Evolutionary conservation across 2,797 vertebrate genomes (phyloP), one percentile per base, ranked within the genome.

Genomic region (Prunella strophiata): DNA sequence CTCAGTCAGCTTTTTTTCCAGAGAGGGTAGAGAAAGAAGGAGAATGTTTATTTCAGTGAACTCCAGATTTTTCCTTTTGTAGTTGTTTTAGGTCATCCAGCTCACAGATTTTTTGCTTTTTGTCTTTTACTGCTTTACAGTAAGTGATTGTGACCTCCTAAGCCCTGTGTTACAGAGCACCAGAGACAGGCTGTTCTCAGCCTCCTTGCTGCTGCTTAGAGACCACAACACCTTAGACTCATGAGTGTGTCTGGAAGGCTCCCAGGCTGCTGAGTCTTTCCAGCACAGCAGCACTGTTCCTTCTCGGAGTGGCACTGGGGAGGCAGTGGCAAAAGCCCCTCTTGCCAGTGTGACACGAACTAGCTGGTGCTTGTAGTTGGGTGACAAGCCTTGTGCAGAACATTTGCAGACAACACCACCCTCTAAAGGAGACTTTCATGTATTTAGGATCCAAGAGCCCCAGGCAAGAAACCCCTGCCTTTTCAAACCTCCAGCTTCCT

Each of bases 381-480:
- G 40, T 84, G 55, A 72, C 67, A 63, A 66, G 54, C 36, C 48
- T 19, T 0, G 1, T 58, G 51, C 29, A 52, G 58, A 86, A 32
- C 36, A 78, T 84, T 72, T 47, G 54, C 62, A 88, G 93, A 58
- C 79, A 88, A 51, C 62, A 94, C 73, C 43, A 94, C 88, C 91
- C 73, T 88, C 90, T 94, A 91, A 95, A 73, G 89, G 88, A 84
- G 83, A 91, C 10, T 84, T 74, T 13, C 32, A 27, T 68, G 6
- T 70, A 73, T 5, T 12, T 88, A 84, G 66, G 40, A 79, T 77
- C 22, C 27, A 74, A 77, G 5, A 94, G 10, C 38, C 15, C 20
- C 16, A 43, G n/a, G 29, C 34, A 88, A 73, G 36, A 54, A 62
- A 30, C 5, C 5, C 10, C 17, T 2, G 23, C 18, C 34, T 89